Percentiles rank a stretch among this genome's conserved stretches.
Evolutionary conservation across 1,140 invertebrate genomes (phyloP).

Genomic region (Mamestra configurata): DNA sequence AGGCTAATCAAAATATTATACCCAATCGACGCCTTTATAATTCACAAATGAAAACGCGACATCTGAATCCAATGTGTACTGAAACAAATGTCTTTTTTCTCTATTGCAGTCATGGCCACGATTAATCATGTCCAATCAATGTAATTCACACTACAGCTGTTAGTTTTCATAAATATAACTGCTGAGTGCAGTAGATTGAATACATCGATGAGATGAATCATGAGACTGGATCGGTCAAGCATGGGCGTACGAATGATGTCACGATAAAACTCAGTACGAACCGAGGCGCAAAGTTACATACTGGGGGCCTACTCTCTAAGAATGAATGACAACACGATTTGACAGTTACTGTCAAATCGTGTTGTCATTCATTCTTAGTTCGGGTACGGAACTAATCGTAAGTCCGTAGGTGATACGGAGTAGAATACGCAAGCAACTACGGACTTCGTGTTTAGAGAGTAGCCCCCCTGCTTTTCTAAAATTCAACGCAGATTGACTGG

Average conservation of each 20-base stretch:
- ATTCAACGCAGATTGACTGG: conserved; percentile 28
- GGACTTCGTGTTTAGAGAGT: neutral
- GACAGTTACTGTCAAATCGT: no score
- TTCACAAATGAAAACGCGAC: conserved; percentile 40
- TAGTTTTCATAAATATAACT: conserved; percentile 21
- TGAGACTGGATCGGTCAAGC: conserved; percentile 3
- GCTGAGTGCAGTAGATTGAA: conserved; percentile 1
- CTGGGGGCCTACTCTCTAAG: no score
- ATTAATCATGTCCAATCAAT: conserved; percentile 35
- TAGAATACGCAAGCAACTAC: neutral
- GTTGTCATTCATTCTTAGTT: no score
- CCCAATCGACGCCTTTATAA: conserved; percentile 12
- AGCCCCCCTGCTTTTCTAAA: neutral
- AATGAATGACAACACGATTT: no score
- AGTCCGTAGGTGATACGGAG: no score
- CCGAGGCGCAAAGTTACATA: no score
- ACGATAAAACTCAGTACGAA: neutral
- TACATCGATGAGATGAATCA: conserved; percentile 26
- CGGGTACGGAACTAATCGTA: no score
- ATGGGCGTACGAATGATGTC: conserved; percentile 49
- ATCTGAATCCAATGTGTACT: conserved; percentile 12
- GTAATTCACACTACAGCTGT: conserved; percentile 24
- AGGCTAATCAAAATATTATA: conserved; percentile 43
- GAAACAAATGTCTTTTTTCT: conserved; percentile 17
- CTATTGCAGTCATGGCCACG: conserved; percentile 14